Base-by-base conservation (phyloP, 2,113 vertebrate genomes). In the Chamaetylas fuelleborni region DNA sequence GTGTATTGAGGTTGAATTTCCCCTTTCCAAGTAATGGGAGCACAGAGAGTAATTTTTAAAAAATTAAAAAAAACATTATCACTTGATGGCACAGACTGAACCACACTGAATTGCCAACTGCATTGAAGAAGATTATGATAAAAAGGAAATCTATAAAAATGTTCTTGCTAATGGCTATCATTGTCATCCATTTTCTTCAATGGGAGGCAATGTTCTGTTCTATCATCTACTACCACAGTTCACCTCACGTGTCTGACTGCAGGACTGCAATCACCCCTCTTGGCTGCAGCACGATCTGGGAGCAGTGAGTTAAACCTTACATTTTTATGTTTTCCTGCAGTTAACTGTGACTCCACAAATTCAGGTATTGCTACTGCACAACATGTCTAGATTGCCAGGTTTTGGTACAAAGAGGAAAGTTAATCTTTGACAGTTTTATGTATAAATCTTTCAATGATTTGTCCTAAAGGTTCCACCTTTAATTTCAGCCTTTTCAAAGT, bases 191-290 rank as follows among this genome's bases (percentile, higher is more conserved):
- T 40, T 86, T 88, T 69, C 80, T 65, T 51, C 58, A 45, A 5
- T 23, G 51, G 29, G 9, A 60, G 24, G 14, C 53, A 51, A 28
- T 14, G 60, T 19, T 71, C 15, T 70, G 19, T 28, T 19, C 3
- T 3, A n/a, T 17, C 24, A 40, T 2, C 28, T 31, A 1, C 61
- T 31, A 3, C 19, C 24, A 11, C 25, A 45, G 48, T 11, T 57
- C 22, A 8, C 7, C 29, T n/a, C 0, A 0, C 5, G 1, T 0
- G 10, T 17, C 34, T 23, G 18, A 19, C 71, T 47, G 24, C 50
- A 12, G 15, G 24, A 6, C 11, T 64, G 33, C 38, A 26, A 36
- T 11, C 18, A 8, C 5, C 36, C 10, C 4, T 19, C 50, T 29
- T 18, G 53, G 20, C 58, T 38, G 73, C 17, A n/a, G 34, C 58